A percentile compares a stretch with the other conserved stretches of the same genome.
Conservation (phyloP, 1,140 invertebrate species). For the Sipha flava region DNA sequence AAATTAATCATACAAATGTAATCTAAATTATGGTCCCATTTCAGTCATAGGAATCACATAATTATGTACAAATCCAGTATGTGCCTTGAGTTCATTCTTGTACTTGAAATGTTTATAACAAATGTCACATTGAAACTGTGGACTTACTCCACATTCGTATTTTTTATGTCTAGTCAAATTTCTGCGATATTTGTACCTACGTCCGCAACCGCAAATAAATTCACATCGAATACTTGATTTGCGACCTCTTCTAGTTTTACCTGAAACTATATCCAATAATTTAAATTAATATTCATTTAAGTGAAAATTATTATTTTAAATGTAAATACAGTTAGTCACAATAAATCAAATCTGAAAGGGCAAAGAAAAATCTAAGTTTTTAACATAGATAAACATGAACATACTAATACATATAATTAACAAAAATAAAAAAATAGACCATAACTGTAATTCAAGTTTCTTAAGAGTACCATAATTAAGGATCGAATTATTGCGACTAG, state of each 20-base stretch:
- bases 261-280: not conserved
- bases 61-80: constrained; percentile 30
- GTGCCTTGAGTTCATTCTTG: constrained; percentile 33
- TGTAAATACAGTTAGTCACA: no score
- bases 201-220: constrained; percentile 14
- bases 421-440: no score
- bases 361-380: no score
- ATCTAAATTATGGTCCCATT: not conserved
- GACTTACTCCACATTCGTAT: constrained; percentile 37
- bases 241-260: not conserved
- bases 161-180: constrained; percentile 36
- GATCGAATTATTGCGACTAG: no score
- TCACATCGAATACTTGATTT: not conserved
- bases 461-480: no score
- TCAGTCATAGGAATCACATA: not conserved
- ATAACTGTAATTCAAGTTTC: no score
- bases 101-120: constrained; percentile 35
- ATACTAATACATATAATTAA: no score
- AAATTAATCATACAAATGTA: not conserved
- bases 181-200: constrained; percentile 1
- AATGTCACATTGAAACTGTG: constrained; percentile 33
- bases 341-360: no score
- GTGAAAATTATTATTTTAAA: no score
- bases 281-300: no score
- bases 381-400: no score